Evolutionary conservation across 2,888 invertebrate species (phyloP).

Genomic region (Creontiades dilutus): DNA sequence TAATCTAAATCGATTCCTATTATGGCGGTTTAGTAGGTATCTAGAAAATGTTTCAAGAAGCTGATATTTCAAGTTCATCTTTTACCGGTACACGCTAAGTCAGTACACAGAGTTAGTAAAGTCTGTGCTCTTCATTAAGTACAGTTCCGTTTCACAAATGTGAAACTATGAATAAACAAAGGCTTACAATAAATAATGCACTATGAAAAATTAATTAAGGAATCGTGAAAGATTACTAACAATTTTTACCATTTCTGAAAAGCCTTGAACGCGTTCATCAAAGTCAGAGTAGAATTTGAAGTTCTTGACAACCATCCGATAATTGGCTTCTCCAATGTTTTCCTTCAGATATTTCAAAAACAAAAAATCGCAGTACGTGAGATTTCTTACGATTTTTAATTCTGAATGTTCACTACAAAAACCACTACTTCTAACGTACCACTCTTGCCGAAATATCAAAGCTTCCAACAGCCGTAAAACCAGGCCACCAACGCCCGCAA

Average conservation of each 20-base stretch:
- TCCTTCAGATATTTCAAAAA: conserved; percentile 35
- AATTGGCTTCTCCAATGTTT: not conserved
- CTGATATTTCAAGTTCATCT: no score
- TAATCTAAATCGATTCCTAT: no score
- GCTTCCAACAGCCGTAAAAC: not conserved
- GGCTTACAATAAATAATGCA: no score
- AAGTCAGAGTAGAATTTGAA: not conserved
- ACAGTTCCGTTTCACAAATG: no score
- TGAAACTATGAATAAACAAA: no score
- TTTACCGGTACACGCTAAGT: no score
- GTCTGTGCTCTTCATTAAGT: no score
- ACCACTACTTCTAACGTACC: not conserved
- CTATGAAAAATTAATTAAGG: no score
- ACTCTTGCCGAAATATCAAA: not conserved
- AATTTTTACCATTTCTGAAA: not conserved
- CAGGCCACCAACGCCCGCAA: not conserved
- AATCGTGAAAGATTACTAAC: not conserved
- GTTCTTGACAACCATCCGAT: not conserved
- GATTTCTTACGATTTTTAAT: not conserved
- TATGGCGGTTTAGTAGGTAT: no score
- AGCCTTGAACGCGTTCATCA: not conserved
- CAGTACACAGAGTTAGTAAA: no score
- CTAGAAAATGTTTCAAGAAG: no score
- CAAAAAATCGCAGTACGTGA: not conserved
- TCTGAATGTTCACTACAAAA: not conserved